Conservation (phyloP, 1,140 invertebrate species). For the Sarcophaga peregrina region DNA sequence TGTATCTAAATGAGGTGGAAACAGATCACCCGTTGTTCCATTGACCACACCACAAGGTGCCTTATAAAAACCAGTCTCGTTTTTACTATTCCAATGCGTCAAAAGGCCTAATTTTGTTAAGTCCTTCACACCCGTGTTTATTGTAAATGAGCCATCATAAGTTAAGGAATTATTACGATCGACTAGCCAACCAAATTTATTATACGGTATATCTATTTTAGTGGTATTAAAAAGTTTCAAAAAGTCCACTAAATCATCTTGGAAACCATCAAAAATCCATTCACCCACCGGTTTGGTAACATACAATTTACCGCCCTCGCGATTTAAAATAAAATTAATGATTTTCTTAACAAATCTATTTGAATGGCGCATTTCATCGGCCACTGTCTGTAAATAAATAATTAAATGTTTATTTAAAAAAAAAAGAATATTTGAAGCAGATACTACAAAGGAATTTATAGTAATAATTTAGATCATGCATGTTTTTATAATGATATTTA, state of each 20-base stretch:
- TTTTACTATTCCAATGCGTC: conserved; percentile 74
- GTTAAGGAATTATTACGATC: conserved; percentile 77
- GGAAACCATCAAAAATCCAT: conserved; percentile 81
- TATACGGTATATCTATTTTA: conserved; percentile 72
- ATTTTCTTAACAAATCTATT: conserved; percentile 66
- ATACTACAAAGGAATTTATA: too few relatives aligned
- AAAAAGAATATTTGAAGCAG: too few relatives aligned
- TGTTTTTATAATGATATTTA: too few relatives aligned
- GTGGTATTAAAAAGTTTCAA: conserved; percentile 71
- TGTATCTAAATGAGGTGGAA: conserved; percentile 74
- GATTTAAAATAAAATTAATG: conserved; percentile 70
- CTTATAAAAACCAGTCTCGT: conserved; percentile 70
- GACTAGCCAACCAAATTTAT: conserved; percentile 84
- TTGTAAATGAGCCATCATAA: conserved; percentile 81
- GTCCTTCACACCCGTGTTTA: conserved; percentile 76
- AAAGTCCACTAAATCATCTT: conserved; percentile 75
- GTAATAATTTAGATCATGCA: too few relatives aligned
- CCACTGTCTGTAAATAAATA: conserved; percentile 72
- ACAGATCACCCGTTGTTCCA: conserved; percentile 82
- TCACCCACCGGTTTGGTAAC: conserved; percentile 74
- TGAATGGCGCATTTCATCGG: conserved; percentile 70
- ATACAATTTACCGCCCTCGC: conserved; percentile 69
- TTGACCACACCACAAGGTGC: conserved; percentile 73
- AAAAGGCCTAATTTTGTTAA: conserved; percentile 74
- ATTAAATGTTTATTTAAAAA: too few relatives aligned